Conservation (phyloP, 2,113 vertebrate genomes). For the Dromas ardeola region DNA sequence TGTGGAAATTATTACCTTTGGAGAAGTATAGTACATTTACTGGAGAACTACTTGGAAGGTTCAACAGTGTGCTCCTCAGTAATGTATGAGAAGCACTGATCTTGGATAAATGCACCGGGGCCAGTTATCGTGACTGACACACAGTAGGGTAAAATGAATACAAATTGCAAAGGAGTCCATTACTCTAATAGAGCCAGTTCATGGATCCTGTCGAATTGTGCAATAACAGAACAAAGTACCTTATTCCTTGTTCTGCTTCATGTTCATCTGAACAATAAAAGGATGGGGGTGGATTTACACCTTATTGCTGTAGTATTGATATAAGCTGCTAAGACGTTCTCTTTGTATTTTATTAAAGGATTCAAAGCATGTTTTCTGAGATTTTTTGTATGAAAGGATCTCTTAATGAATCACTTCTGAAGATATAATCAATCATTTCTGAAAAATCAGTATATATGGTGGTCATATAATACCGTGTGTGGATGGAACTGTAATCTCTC, state of each 20-base stretch:
- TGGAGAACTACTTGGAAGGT: neutral
- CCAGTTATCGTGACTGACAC: neutral
- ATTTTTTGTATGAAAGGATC: neutral
- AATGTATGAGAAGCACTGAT: neutral
- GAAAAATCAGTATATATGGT: neutral
- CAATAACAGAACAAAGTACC: neutral
- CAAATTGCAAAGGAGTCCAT: neutral
- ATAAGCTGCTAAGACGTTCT: neutral
- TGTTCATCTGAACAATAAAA: neutral
- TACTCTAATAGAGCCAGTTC: neutral
- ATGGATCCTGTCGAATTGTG: neutral
- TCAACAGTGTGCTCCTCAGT: neutral
- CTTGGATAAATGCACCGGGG: neutral
- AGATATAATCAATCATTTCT: neutral
- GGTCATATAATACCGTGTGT: neutral
- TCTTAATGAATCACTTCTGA: neutral
- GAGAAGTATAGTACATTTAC: neutral
- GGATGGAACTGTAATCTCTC: neutral
- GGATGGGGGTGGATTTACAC: neutral
- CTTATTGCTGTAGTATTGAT: neutral
- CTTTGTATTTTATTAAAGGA: neutral
- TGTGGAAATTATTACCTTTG: conserved; percentile 6
- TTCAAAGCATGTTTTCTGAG: neutral
- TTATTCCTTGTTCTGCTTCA: neutral
- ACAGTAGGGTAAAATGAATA: neutral